Percentiles rank a stretch among this genome's conserved stretches.
Evolutionary conservation across 2,113 vertebrate species (phyloP).

Genomic region (Meriones unguiculatus): DNA sequence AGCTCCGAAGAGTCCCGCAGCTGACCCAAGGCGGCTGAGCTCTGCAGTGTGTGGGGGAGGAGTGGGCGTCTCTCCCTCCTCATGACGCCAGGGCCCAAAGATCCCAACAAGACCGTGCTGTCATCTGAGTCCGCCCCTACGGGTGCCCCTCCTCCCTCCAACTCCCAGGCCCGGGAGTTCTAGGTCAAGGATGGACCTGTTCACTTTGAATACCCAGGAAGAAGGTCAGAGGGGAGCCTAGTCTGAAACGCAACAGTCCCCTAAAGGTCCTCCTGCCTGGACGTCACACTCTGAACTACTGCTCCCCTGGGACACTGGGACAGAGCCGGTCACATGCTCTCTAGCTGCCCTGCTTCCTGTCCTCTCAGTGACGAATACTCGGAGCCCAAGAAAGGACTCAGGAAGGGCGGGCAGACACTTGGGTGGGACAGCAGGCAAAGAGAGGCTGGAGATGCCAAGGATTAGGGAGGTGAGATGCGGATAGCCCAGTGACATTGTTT

Average conservation of each 20-base stretch:
- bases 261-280: background rate
- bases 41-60: no score
- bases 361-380: background rate
- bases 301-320: background rate
- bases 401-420: background rate
- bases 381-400: background rate
- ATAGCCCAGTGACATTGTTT: background rate
- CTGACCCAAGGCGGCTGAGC: background rate
- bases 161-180: background rate
- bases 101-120: no score
- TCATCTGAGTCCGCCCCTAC: background rate
- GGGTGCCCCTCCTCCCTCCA: background rate
- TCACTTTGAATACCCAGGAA: background rate
- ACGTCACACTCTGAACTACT: background rate
- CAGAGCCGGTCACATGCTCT: background rate
- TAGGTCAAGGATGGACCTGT: background rate
- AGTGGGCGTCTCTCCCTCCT: background rate
- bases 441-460: background rate
- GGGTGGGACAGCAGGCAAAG: background rate
- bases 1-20: background rate
- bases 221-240: background rate
- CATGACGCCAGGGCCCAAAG: background rate
- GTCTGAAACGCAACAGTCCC: background rate
- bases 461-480: slow-evolving; percentile 5
- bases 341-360: background rate